Evolutionary conservation across 2,888 invertebrate species (phyloP).

Genomic region (Habroteleia sp.): DNA sequence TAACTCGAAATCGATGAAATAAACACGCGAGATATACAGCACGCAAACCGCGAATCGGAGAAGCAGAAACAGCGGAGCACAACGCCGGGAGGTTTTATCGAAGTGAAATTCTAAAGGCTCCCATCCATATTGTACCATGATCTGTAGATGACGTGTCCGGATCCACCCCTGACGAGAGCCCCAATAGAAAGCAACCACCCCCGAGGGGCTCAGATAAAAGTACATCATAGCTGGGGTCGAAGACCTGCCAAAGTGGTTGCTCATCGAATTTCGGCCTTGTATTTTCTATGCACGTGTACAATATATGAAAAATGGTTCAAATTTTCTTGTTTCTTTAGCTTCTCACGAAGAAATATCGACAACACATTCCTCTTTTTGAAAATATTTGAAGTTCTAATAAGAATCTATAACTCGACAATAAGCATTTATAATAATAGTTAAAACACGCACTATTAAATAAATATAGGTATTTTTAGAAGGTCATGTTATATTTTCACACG

Average conservation of each 20-base stretch:
- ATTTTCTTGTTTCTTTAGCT: slow-evolving; percentile 19
- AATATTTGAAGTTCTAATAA: too few species aligned
- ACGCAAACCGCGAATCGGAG: slow-evolving; percentile 42
- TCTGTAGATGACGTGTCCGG: slow-evolving; percentile 69
- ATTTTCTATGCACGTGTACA: slow-evolving; percentile 49
- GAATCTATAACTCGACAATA: too few species aligned
- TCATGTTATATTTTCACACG: slow-evolving; percentile 47
- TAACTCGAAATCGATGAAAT: slow-evolving; percentile 18
- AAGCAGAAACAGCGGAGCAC: slow-evolving; percentile 48
- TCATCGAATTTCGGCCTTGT: slow-evolving; percentile 62
- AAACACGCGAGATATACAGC: slow-evolving; percentile 23
- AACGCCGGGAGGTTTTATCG: slow-evolving; percentile 50
- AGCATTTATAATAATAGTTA: too few species aligned
- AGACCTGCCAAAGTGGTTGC: slow-evolving; percentile 62
- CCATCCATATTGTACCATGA: slow-evolving; percentile 64
- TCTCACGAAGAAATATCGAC: too few species aligned
- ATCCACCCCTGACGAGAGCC: slow-evolving; percentile 67
- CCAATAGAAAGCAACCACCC: slow-evolving; percentile 66
- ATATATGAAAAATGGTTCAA: slow-evolving; percentile 44
- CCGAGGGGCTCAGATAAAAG: slow-evolving; percentile 67
- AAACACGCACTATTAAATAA: slow-evolving; percentile 19
- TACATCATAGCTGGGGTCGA: slow-evolving; percentile 63
- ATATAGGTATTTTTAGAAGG: slow-evolving; percentile 8
- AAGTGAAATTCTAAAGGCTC: slow-evolving; percentile 63
- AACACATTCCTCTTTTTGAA: too few species aligned